Percentiles rank a stretch among this genome's conserved stretches.
phyloP scores from a whole-genome alignment of 1,140 invertebrate species.

The Uloborus diversus region DNA sequence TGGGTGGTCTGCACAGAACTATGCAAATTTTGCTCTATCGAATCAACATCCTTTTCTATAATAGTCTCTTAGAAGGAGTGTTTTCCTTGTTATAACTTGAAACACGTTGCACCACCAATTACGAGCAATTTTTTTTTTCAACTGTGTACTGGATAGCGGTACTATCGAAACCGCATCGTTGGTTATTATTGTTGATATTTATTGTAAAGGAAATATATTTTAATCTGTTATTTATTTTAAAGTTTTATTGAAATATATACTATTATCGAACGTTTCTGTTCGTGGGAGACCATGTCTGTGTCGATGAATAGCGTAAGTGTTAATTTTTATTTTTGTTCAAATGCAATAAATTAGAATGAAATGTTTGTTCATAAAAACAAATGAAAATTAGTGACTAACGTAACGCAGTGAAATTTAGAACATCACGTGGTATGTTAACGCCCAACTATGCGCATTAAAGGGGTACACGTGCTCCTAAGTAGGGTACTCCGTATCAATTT shows the following conservation, averaged over 20 bases:
- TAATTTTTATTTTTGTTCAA: neutral
- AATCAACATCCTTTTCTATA: slow-evolving; percentile 33
- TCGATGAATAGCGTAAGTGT: slow-evolving; percentile 46
- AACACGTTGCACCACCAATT: too few species aligned
- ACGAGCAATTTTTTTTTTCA: neutral
- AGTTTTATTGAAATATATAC: slow-evolving; percentile 23
- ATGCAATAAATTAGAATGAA: neutral
- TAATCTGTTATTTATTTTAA: slow-evolving; percentile 1
- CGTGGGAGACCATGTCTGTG: slow-evolving; percentile 29
- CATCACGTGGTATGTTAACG: slow-evolving; percentile 39
- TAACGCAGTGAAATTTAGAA: neutral
- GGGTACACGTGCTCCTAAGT: slow-evolving; percentile 7
- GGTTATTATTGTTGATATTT: slow-evolving; percentile 1
- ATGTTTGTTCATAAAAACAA: neutral
- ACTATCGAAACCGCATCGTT: slow-evolving; percentile 1
- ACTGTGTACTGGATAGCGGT: neutral
- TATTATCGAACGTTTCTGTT: slow-evolving; percentile 21
- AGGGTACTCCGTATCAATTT: too few species aligned
- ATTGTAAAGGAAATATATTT: slow-evolving; percentile 37
- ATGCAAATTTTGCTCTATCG: slow-evolving; percentile 49
- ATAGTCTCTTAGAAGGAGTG: slow-evolving; percentile 4
- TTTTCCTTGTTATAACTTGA: slow-evolving; percentile 27
- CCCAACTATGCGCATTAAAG: slow-evolving; percentile 28
- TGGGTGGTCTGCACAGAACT: slow-evolving; percentile 20
- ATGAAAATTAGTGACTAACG: neutral